phyloP scores from a whole-genome alignment of 2,797 vertebrate genomes.

The Gouania willdenowi region DNA sequence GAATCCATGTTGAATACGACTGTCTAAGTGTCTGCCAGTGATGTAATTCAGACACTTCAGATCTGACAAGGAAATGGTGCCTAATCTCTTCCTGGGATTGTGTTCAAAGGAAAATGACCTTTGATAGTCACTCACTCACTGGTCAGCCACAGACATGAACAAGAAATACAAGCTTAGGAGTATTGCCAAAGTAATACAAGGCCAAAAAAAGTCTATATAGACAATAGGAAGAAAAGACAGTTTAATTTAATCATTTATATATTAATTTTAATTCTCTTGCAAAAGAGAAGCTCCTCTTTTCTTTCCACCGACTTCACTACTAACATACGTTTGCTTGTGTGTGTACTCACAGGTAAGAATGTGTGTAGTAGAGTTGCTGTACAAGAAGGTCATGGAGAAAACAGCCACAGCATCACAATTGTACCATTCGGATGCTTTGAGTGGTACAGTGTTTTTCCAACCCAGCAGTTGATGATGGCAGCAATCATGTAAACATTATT shows the following conservation, averaged over 20 bases:
- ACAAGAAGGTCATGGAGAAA: conserved; percentile 59
- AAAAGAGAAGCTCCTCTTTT: conserved; percentile 30
- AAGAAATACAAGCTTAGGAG: conserved; percentile 29
- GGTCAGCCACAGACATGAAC: conserved; percentile 34
- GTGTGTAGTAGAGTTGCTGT: conserved; percentile 17
- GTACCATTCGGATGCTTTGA: conserved; percentile 36
- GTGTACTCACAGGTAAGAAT: conserved; percentile 6
- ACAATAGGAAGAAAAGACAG: too few species aligned
- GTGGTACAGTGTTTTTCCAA: conserved; percentile 27
- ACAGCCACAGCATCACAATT: conserved; percentile 44
- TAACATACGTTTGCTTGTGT: conserved; percentile 46
- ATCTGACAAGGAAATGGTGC: conserved; percentile 69
- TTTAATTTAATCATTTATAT: too few species aligned
- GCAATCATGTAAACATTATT: conserved; percentile 34
- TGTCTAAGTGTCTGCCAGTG: conserved; percentile 49
- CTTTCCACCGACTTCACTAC: conserved; percentile 68
- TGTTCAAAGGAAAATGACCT: conserved; percentile 63
- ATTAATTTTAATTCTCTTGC: conserved; percentile 44
- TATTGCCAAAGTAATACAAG: too few species aligned
- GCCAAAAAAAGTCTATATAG: too few species aligned
- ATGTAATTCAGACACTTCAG: conserved; percentile 69
- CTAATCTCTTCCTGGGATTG: conserved; percentile 55
- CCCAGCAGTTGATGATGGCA: conserved; percentile 39
- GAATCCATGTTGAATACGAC: conserved; percentile 42
- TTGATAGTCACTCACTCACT: conserved; percentile 47